These are phyloP conservation scores for Crax fasciolata DNA, from an alignment of 2,797 vertebrate species.

Conservation along the genomic window DNA sequence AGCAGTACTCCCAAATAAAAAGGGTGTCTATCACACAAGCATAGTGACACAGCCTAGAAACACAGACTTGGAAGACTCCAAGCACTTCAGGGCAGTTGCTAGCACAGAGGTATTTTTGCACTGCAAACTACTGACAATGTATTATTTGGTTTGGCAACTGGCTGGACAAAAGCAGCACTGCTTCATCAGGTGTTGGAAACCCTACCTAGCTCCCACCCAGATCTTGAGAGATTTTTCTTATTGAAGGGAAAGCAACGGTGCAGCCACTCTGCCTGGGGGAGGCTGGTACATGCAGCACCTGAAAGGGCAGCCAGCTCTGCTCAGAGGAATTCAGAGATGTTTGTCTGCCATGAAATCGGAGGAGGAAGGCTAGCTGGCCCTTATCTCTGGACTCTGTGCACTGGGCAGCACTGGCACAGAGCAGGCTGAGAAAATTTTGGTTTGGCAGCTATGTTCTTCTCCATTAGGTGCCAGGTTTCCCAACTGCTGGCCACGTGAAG, in stretches of 20 bases:
- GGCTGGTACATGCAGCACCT: neutral
- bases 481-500: neutral
- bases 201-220: neutral
- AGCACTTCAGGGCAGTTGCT: neutral
- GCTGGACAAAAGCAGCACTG: neutral
- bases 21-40: neutral
- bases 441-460: neutral
- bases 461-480: neutral
- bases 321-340: neutral
- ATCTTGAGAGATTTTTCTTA: neutral
- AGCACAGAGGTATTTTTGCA: neutral
- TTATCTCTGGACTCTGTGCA: rapidly evolving
- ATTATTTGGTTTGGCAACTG: neutral
- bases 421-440: neutral
- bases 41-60: rapidly evolving
- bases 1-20: neutral
- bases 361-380: neutral
- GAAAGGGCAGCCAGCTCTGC: neutral
- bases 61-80: neutral
- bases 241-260: neutral
- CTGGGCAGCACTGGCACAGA: rapidly evolving
- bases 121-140: rapidly evolving
- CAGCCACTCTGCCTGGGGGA: neutral
- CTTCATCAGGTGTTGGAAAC: neutral
- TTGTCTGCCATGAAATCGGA: neutral